Evolutionary conservation across 2,888 invertebrate genomes (phyloP), one percentile per base, ranked within the genome.

Genomic region (Clusia tigrina): DNA sequence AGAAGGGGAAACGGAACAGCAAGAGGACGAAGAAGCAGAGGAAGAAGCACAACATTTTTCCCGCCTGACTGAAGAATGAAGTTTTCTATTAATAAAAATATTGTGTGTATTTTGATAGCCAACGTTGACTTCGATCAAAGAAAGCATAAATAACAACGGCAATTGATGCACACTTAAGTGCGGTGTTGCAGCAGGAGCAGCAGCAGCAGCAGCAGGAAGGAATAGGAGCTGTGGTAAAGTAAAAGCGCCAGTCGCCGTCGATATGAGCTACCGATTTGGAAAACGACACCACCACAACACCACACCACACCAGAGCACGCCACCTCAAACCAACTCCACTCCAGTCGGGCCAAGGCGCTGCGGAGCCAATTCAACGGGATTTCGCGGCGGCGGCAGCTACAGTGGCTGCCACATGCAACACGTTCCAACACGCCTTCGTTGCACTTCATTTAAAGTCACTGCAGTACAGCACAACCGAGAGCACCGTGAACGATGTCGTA

Each of bases 81-180:
- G n/a, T n/a, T n/a, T n/a, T n/a, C n/a, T n/a, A n/a, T n/a, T n/a
- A n/a, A n/a, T n/a, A n/a, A n/a, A n/a, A n/a, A 32, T 9, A 32
- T 32, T 32, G 32, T 12, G 6, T 6, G 6, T 76, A 74, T 77
- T 79, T 74, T 73, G 78, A 76, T 71, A 71, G 71, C 69, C 63
- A 64, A 68, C 67, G 75, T 68, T 74, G 68, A 68, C 69, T 73
- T 75, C 71, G 75, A 78, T 79, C 75, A 75, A 74, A 73, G 71
- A 71, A 77, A 71, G 74, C 74, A 78, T 77, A 77, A 38, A 38
- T 53, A 15, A 54, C 56, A 37, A 57, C 65, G 62, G 54, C 60
- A 70, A 67, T 22, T 20, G 42, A n/a, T n/a, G n/a, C n/a, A n/a
- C n/a, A n/a, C n/a, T n/a, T n/a, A n/a, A n/a, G n/a, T n/a, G n/a